Evolutionary conservation across 2,113 vertebrate genomes (phyloP).

Genomic region (Bos indicus): DNA sequence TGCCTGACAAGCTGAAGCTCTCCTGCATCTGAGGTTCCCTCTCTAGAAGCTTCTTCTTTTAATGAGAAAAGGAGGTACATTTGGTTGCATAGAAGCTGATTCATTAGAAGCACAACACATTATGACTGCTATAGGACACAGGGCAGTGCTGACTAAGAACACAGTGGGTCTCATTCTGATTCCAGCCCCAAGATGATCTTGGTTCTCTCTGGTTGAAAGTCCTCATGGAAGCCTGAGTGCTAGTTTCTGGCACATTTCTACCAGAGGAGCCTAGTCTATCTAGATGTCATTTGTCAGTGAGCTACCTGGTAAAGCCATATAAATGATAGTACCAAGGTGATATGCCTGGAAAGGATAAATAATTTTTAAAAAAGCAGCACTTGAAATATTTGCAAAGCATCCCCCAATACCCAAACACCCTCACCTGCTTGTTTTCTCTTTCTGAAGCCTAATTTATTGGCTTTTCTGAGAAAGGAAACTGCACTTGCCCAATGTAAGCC

Average conservation of each 20-base stretch:
- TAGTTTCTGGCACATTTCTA: background rate
- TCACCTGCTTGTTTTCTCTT: slow-evolving; percentile 10
- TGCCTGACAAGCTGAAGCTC: background rate
- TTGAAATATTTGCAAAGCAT: slow-evolving; percentile 26
- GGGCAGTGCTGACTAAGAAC: background rate
- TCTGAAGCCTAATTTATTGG: background rate
- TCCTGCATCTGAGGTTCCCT: background rate
- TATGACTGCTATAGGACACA: background rate
- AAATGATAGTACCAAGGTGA: background rate
- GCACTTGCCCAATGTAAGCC: background rate
- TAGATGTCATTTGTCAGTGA: background rate
- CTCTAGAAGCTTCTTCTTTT: background rate
- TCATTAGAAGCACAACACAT: background rate
- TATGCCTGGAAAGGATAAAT: background rate
- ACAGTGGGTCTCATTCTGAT: background rate
- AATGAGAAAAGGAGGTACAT: background rate
- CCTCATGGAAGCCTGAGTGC: background rate
- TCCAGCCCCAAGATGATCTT: background rate
- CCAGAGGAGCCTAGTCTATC: background rate
- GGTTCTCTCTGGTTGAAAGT: background rate
- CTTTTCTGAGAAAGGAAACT: background rate
- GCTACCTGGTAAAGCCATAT: background rate
- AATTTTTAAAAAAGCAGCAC: background rate
- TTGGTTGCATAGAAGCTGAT: background rate
- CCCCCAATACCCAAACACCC: background rate